Evolutionary conservation across 2,797 vertebrate species (phyloP), one percentile per base, ranked within the genome.

Genomic region (Eurystomus glaucurus): DNA sequence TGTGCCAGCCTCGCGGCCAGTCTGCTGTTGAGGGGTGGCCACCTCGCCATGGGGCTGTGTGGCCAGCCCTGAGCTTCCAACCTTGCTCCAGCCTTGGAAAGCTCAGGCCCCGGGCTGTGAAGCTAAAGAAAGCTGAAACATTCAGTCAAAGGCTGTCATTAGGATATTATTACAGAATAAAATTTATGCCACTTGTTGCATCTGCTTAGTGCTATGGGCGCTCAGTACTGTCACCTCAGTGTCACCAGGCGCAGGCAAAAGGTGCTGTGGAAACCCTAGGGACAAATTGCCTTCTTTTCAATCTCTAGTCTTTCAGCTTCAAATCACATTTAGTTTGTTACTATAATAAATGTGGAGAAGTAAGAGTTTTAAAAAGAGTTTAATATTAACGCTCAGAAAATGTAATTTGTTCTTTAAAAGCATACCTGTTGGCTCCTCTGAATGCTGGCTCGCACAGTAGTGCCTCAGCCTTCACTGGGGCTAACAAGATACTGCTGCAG

Each of bases 331-430:
- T 90, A 58, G 75, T 21, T 76, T 87, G 26, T 72, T 1, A 0
- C 12, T 39, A 50, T 76, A 89, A 82, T 65, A 70, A 54, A 94
- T 75, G 62, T 78, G 43, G 54, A 82, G 80, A 55, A 7, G 5
- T 2, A 60, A 55, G 45, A 48, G 16, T 71, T 51, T 76, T 85
- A 90, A 85, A 77, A 26, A 33, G 5, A 16, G 3, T 37, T 96
- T 93, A 76, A 75, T 89, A 88, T 86, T 86, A 75, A 62, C 43
- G 64, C 23, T 71, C 14, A 58, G 62, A 48, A 85, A 69, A 84
- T 25, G 35, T 57, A 23, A 76, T 72, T 84, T 74, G 18, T 70
- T 88, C 31, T 79, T 58, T 62, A 61, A 41, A 41, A 77, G 7
- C 8, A 7, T 33, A 52, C 39, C 72, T 87, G 55, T 50, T 93